A percentile compares a stretch with the other conserved stretches of the same genome.
phyloP scores from a whole-genome alignment of 1,140 invertebrate genomes.

The Uloborus diversus region DNA sequence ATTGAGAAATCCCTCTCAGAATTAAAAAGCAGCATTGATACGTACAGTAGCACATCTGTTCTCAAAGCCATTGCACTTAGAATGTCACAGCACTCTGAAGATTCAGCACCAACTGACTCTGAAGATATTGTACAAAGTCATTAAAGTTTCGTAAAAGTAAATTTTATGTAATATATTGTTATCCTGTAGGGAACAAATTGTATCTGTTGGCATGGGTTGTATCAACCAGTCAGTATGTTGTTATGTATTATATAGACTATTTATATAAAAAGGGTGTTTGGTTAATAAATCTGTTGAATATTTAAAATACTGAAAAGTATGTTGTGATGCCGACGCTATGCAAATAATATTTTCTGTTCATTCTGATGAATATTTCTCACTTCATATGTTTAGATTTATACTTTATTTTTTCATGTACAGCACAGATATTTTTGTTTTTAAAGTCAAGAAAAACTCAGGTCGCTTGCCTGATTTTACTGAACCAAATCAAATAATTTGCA shows the following conservation, averaged over 20 bases:
- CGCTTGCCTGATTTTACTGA: no score
- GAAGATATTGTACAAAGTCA: no score
- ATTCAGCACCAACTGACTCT: neutral
- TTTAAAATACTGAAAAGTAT: no score
- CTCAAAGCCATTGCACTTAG: constrained; percentile 37
- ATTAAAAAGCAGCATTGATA: constrained; percentile 53
- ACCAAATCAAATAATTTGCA: no score
- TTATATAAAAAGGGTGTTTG: constrained; percentile 15
- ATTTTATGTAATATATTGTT: neutral
- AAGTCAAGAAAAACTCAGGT: no score
- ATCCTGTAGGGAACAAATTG: constrained; percentile 1
- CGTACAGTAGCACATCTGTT: constrained; percentile 30
- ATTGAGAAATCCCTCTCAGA: constrained; percentile 50
- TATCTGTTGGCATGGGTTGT: constrained; percentile 20
- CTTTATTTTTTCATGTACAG: no score
- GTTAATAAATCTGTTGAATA: neutral
- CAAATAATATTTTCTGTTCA: no score
- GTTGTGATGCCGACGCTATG: no score
- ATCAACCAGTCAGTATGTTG: constrained; percentile 30
- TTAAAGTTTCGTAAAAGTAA: no score
- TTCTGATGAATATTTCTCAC: no score
- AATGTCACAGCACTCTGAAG: constrained; percentile 17
- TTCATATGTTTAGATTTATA: no score
- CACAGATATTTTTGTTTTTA: no score
- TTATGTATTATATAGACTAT: constrained; percentile 42